Evolutionary conservation across 2,113 vertebrate genomes (phyloP).

Genomic region (Atrichornis clamosus): DNA sequence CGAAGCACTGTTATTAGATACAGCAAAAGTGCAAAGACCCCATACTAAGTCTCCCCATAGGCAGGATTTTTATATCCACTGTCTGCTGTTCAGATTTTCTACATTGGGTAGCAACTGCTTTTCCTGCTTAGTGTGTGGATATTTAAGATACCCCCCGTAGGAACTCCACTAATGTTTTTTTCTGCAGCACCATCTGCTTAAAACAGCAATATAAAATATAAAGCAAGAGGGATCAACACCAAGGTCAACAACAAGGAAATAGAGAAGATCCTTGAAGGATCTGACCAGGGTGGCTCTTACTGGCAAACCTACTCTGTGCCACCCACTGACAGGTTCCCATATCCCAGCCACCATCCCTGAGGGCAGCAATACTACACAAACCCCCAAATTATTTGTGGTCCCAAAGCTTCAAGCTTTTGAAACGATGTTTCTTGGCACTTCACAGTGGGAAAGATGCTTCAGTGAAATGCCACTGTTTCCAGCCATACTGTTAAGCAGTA

Average conservation of each 20-base stretch:
- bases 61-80: background rate
- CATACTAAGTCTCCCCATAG: background rate
- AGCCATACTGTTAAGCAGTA: background rate
- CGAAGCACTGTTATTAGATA: background rate
- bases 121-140: background rate
- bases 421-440: background rate
- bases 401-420: background rate
- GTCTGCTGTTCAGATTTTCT: background rate
- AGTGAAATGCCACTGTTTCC: background rate
- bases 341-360: background rate
- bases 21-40: background rate
- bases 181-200: constrained; percentile 7
- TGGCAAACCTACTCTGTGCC: background rate
- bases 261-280: background rate
- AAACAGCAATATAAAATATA: background rate
- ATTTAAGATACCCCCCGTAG: background rate
- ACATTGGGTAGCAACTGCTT: background rate
- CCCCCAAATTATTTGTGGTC: background rate
- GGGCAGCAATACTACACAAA: background rate
- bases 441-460: background rate
- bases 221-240: background rate
- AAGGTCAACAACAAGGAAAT: background rate
- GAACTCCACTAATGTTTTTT: background rate
- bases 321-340: rapidly evolving
- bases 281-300: background rate